Base-by-base conservation (phyloP, 2,888 invertebrate genomes). In the Dicyrtoma fusca region DNA sequence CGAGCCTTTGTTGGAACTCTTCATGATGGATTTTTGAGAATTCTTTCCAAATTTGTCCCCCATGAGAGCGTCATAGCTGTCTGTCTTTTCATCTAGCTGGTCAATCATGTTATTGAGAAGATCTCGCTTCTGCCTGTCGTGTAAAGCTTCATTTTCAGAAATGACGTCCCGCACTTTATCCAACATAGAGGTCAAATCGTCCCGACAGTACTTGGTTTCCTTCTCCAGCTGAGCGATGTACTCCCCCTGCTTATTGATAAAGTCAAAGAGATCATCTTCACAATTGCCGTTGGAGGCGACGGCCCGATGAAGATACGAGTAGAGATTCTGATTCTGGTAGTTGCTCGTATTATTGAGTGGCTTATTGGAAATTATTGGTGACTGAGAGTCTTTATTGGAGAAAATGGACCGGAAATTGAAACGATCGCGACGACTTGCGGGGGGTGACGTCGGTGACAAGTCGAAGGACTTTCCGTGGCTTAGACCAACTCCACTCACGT, bases 91-190 rank as follows among this genome's bases (percentile, higher is more conserved):
- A 71, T 82, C 82, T 74, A 82, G 79, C 64, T 81, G 80, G 34
- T 78, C 74, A 73, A 80, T 79, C 80, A 80, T 80, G 8, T 75
- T 76, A 1, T 76, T 75, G 57, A 80, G 69, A 47, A 80, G 51
- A 71, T 80, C 78, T 61, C 75, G 70, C 72, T 80, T 79, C 61
- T 91, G 92, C 68, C 89, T 90, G 78, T 92, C 92, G 77, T 92
- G 92, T 0, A 93, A 84, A 68, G 89, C 87, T 81, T 92, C 92
- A 81, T 93, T 94, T 84, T 94, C 93, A 10, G 90, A 89, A 76
- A 93, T 91, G 14, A 93, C 92, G 83, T 92, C 92, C 82, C 91
- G 91, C 4, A 94, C 92, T 86, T 92, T 92, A 0, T 89, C 89
- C 14, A 93, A 85, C 17, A 93, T 86, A 81, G 89, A 89, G 77